A percentile compares a stretch with the other conserved stretches of the same genome.
phyloP scores from a whole-genome alignment of 2,113 vertebrate species.

The Burhinus oedicnemus region DNA sequence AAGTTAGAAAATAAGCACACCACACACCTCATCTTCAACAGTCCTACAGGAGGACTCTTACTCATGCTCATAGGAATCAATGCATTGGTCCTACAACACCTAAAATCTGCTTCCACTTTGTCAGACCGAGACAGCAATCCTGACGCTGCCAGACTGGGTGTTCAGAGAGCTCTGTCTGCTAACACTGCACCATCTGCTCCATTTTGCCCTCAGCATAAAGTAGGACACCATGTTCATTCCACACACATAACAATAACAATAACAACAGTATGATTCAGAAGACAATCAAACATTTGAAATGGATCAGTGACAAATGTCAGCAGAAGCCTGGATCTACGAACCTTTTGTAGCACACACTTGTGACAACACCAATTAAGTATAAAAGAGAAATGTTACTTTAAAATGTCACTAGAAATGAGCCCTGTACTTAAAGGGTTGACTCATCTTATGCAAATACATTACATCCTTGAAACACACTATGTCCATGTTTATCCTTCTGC shows the following conservation, averaged over 20 bases:
- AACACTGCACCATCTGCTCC: background rate
- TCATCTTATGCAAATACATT: background rate
- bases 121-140: background rate
- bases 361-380: background rate
- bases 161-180: background rate
- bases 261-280: background rate
- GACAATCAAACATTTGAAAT: background rate
- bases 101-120: background rate
- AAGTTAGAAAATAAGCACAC: background rate
- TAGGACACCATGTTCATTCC: background rate
- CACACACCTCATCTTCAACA: background rate
- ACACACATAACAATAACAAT: background rate
- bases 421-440: background rate
- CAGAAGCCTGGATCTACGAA: background rate
- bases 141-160: background rate
- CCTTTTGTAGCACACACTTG: background rate
- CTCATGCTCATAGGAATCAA: fast-evolving
- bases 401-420: background rate
- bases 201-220: background rate
- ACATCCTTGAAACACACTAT: background rate
- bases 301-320: background rate
- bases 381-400: background rate
- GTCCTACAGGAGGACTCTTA: background rate
- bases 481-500: background rate
- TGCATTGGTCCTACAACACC: background rate